Percentiles rank a stretch among this genome's conserved stretches.
Evolutionary conservation across 2,113 vertebrate genomes (phyloP).

Genomic region (Tricholaema leucomelas): DNA sequence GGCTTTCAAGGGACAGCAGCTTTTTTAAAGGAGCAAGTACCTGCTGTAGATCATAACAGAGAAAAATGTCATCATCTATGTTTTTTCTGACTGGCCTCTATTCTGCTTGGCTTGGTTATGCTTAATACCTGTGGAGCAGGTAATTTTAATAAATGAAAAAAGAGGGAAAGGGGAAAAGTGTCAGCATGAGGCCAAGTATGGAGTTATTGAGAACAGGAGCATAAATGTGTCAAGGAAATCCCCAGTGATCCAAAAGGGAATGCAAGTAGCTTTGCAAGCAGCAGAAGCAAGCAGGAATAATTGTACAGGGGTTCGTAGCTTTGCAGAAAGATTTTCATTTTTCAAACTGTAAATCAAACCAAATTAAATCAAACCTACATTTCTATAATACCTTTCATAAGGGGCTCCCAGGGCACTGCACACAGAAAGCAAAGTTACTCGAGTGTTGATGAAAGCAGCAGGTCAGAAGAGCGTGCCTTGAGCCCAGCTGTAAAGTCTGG

Average conservation of each 20-base stretch:
- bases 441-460: not conserved
- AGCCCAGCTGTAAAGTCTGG: not conserved
- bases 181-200: conserved; percentile 6
- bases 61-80: not conserved
- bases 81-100: conserved; percentile 17
- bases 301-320: conserved; percentile 26
- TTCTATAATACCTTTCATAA: conserved; percentile 15
- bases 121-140: conserved; percentile 43
- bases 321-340: conserved; percentile 38
- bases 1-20: not conserved
- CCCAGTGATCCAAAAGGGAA: conserved; percentile 50
- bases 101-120: not conserved
- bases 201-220: conserved; percentile 37
- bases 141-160: conserved; percentile 50
- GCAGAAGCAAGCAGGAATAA: conserved; percentile 44
- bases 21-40: conserved; percentile 18
- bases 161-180: conserved; percentile 11
- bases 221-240: conserved; percentile 69
- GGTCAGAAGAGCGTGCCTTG: not conserved
- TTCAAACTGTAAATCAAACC: conserved; percentile 54
- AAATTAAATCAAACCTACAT: conserved; percentile 34
- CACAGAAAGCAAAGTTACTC: not conserved
- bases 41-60: not conserved
- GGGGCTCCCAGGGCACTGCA: not conserved
- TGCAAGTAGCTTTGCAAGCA: conserved; percentile 50